Conservation (phyloP, 2,888 invertebrate genomes). For the Eupithecia centaureata region DNA sequence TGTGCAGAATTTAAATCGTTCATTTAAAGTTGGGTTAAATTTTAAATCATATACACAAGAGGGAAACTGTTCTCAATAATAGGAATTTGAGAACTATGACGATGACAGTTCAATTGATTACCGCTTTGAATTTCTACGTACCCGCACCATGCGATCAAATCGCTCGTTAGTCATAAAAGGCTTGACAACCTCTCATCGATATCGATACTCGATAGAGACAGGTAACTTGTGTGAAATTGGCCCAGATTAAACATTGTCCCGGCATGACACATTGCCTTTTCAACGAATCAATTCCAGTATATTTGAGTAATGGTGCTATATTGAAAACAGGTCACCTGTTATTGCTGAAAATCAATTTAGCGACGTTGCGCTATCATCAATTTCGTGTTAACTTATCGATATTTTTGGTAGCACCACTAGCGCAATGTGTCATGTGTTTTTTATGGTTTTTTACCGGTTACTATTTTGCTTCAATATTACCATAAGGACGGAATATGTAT, state of each 20-base stretch:
- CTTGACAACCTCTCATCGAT: background rate
- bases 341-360: slow-evolving; percentile 29
- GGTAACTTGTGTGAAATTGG: background rate
- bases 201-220: slow-evolving; percentile 6
- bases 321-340: slow-evolving; percentile 30
- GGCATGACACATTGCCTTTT: slow-evolving; percentile 20
- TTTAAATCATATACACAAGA: background rate
- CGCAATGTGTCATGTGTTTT: background rate
- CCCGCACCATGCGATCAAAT: background rate
- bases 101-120: background rate
- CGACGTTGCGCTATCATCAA: slow-evolving; percentile 24
- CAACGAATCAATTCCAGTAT: slow-evolving; percentile 21
- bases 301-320: slow-evolving; percentile 29
- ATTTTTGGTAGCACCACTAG: slow-evolving; percentile 9
- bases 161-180: background rate
- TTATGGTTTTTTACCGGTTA: background rate
- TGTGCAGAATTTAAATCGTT: no score
- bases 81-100: background rate
- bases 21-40: no score
- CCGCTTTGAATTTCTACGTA: background rate
- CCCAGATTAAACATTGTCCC: slow-evolving; percentile 16
- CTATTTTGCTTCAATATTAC: background rate
- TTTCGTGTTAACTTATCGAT: slow-evolving; percentile 21
- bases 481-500: background rate
- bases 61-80: background rate